Percentiles rank a stretch among this genome's conserved stretches.
Evolutionary conservation across 53 echinoderm and acorn worm genomes (phyloP).

Genomic region (Apostichopus leukothele): DNA sequence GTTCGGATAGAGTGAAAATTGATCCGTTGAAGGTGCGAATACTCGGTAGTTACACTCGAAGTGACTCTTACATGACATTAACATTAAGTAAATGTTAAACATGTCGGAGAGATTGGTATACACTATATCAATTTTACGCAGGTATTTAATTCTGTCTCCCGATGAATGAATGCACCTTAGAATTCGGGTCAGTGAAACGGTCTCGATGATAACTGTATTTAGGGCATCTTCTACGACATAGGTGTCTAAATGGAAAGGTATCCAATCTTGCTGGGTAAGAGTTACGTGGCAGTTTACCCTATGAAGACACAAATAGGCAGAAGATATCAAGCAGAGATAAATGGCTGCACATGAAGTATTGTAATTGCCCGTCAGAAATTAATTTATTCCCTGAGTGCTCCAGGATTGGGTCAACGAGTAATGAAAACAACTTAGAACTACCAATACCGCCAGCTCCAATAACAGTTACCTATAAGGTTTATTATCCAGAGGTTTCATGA

Average conservation of each 20-base stretch:
- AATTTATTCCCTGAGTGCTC: not conserved
- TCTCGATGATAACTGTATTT: too few species aligned
- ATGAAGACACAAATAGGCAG: not conserved
- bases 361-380: not conserved
- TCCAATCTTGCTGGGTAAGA: not conserved
- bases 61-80: constrained; percentile 21
- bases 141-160: not conserved
- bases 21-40: constrained; percentile 39
- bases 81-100: constrained; percentile 33
- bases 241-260: not conserved
- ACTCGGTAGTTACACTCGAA: constrained; percentile 6
- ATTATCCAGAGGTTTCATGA: not conserved
- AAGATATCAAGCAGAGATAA: not conserved
- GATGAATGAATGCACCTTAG: not conserved
- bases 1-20: constrained; percentile 33
- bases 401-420: not conserved
- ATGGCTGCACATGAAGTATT: not conserved
- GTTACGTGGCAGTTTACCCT: not conserved
- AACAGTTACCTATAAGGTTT: not conserved
- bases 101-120: constrained; percentile 1
- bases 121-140: not conserved
- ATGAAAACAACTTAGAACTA: not conserved
- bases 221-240: not conserved
- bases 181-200: not conserved
- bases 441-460: not conserved